These are phyloP conservation scores for Laterallus jamaicensis DNA, from an alignment of 2,113 vertebrate genomes.

Conservation along the genomic window DNA sequence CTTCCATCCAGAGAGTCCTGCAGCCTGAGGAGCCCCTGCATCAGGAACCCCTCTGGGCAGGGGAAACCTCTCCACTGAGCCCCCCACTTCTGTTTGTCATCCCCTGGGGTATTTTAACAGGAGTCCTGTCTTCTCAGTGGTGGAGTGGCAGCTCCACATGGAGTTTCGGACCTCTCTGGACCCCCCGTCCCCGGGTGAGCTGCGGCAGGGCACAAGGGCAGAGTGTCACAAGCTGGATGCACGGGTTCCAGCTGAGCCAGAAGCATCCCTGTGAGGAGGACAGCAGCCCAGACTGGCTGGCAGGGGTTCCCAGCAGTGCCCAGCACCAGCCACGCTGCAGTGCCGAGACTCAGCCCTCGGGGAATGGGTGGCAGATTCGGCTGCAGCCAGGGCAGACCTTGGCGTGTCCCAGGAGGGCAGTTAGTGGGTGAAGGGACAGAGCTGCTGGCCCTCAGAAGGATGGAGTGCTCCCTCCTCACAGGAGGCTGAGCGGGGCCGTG, in stretches of 20 bases:
- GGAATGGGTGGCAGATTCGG: not conserved
- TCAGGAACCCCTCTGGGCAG: not conserved
- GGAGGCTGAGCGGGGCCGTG: accelerated
- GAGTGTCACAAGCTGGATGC: not conserved
- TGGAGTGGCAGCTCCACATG: not conserved
- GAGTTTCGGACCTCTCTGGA: not conserved
- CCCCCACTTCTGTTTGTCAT: not conserved
- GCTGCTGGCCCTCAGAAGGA: not conserved
- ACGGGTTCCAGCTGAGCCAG: not conserved
- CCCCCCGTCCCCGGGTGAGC: not conserved
- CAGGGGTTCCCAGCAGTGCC: not conserved
- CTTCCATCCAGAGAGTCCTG: not conserved
- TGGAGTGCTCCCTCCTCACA: not conserved
- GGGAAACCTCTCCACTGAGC: not conserved
- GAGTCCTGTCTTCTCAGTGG: not conserved
- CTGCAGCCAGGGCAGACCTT: not conserved
- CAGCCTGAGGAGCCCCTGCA: not conserved
- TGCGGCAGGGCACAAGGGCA: not conserved
- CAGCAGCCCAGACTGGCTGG: not conserved
- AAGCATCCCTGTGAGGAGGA: not conserved
- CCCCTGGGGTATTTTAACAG: not conserved
- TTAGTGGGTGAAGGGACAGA: not conserved
- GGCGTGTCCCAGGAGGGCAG: accelerated
- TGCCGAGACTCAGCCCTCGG: not conserved
- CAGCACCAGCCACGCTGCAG: not conserved